These are phyloP conservation scores for Andrena fulva DNA, from an alignment of 2,888 invertebrate species.

Conservation along the genomic window DNA sequence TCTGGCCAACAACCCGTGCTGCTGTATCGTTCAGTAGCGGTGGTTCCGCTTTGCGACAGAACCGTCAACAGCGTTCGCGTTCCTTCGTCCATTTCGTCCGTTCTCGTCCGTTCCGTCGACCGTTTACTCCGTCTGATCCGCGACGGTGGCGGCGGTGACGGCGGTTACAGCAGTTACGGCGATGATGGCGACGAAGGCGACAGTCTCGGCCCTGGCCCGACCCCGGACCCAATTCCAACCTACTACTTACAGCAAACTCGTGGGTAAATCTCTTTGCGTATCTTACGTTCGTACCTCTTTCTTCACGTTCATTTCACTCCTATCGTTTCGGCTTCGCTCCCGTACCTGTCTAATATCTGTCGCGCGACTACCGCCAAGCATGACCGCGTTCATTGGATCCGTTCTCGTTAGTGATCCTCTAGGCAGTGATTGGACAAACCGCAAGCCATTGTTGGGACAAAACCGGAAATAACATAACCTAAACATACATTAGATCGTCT, in stretches of 20 bases:
- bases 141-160: neutral
- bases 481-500: too few relatives aligned
- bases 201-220: too few relatives aligned
- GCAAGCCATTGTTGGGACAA: too few relatives aligned
- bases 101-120: constrained; percentile 16
- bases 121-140: constrained; percentile 22
- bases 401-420: too few relatives aligned
- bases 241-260: constrained; percentile 9
- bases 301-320: neutral
- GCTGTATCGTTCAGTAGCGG: constrained; percentile 82
- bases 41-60: neutral
- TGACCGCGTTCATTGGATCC: too few relatives aligned
- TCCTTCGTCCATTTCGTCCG: constrained; percentile 15
- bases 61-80: constrained; percentile 23
- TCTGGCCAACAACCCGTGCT: constrained; percentile 81
- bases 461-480: too few relatives aligned
- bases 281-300: neutral
- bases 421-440: too few relatives aligned
- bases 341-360: neutral
- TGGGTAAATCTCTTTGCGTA: constrained; percentile 41
- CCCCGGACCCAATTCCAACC: constrained; percentile 4
- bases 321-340: neutral
- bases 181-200: too few relatives aligned
- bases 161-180: neutral
- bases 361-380: too few relatives aligned